These are phyloP conservation scores for Lutjanus erythropterus DNA, from an alignment of 2,113 vertebrate species.

Conservation along the genomic window DNA sequence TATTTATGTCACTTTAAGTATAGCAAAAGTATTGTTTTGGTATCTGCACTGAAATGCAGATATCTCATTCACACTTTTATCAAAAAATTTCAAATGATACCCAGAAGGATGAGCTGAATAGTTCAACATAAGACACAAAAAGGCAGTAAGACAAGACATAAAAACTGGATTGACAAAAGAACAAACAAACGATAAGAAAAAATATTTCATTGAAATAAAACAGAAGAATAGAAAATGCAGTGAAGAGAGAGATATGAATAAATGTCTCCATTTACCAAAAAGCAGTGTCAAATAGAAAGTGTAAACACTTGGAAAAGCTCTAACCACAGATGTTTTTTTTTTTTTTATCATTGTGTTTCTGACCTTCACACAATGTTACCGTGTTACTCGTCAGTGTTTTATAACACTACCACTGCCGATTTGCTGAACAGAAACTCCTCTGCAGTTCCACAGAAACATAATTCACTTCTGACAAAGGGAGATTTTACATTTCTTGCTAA, in stretches of 20 bases:
- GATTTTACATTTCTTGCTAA: not conserved
- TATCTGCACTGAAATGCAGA: not conserved
- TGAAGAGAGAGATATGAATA: not conserved
- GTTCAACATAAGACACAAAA: not conserved
- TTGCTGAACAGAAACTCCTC: constrained; percentile 35
- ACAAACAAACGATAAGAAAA: not conserved
- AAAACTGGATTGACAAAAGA: not conserved
- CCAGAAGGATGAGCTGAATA: not conserved
- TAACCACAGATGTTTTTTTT: constrained; percentile 3
- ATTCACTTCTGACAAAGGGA: not conserved
- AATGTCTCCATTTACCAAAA: not conserved
- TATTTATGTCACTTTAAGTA: not conserved
- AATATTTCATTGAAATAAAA: not conserved
- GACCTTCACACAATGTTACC: not conserved
- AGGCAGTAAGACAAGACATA: not conserved
- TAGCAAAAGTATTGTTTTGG: not conserved
- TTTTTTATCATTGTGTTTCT: constrained; percentile 1
- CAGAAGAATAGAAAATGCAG: not conserved
- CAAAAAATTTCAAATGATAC: not conserved
- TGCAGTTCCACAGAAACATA: constrained; percentile 27
- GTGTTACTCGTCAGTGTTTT: not conserved
- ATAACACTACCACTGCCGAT: not conserved
- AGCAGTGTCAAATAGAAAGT: not conserved
- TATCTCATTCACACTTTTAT: too few relatives aligned
- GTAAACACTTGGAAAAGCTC: not conserved